A percentile compares a stretch with the other conserved stretches of the same genome.
These are phyloP conservation scores for Nemotelus pantherinus DNA, from an alignment of 2,888 invertebrate genomes.

Conservation along the genomic window DNA sequence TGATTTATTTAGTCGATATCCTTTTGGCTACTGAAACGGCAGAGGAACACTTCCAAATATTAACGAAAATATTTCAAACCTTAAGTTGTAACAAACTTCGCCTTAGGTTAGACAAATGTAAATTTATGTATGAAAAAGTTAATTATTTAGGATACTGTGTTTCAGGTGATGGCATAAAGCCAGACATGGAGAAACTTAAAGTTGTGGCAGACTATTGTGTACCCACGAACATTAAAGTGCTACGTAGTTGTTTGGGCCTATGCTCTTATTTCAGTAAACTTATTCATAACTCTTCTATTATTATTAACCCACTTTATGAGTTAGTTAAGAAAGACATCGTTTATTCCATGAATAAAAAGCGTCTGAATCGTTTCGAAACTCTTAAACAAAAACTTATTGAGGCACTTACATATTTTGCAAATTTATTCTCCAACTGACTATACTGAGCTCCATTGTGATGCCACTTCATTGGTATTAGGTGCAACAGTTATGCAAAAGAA, in stretches of 20 bases:
- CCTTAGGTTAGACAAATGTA: background rate
- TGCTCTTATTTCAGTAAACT: conserved; percentile 5
- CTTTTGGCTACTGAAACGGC: background rate
- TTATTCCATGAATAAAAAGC: background rate
- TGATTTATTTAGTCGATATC: background rate
- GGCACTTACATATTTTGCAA: conserved; percentile 52
- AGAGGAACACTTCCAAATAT: background rate
- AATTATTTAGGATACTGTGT: background rate
- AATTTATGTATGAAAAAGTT: background rate
- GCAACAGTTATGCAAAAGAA: conserved; percentile 53
- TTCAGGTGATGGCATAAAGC: background rate
- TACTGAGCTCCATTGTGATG: conserved; percentile 57
- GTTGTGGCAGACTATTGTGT: conserved; percentile 1
- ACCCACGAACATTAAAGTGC: conserved; percentile 6
- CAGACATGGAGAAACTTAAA: background rate
- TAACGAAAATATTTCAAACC: background rate
- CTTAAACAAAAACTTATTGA: background rate
- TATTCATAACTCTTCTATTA: conserved; percentile 11
- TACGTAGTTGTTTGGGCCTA: conserved; percentile 3
- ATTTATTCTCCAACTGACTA: conserved; percentile 54
- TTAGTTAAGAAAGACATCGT: conserved; percentile 20
- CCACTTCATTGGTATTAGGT: conserved; percentile 54
- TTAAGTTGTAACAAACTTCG: background rate
- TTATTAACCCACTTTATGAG: conserved; percentile 1
- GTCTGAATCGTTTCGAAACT: background rate